Evolutionary conservation across 2,888 invertebrate species (phyloP).

Genomic region (Criorhina ranunculi): DNA sequence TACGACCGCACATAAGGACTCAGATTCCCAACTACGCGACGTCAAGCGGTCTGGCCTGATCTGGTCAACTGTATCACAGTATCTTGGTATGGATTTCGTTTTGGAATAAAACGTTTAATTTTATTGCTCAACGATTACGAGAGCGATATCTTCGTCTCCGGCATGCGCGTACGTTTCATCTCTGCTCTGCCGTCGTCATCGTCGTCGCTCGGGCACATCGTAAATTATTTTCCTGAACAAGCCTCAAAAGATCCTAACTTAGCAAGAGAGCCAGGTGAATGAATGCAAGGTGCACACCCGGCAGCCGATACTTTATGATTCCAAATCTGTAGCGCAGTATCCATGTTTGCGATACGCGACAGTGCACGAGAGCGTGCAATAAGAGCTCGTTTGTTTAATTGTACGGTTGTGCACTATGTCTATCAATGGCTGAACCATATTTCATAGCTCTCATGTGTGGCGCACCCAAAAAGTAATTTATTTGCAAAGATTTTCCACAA

Average conservation of each 20-base stretch:
- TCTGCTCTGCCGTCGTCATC: not conserved
- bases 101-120: conserved; percentile 70
- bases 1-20: conserved; percentile 42
- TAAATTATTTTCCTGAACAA: conserved; percentile 56
- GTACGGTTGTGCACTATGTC: not conserved
- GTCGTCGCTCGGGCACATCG: conserved; percentile 18
- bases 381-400: conserved; percentile 21
- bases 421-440: not conserved
- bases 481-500: conserved; percentile 26
- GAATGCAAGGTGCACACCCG: conserved; percentile 37
- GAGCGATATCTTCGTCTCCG: conserved; percentile 36
- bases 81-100: conserved; percentile 46
- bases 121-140: conserved; percentile 68
- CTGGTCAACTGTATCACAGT: conserved; percentile 47
- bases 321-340: conserved; percentile 19
- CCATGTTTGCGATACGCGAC: conserved; percentile 9
- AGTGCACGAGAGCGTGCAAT: conserved; percentile 53
- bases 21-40: conserved; percentile 41
- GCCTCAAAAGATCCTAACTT: conserved; percentile 14
- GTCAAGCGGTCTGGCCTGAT: conserved; percentile 69
- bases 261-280: conserved; percentile 21
- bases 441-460: conserved; percentile 24
- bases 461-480: conserved; percentile 46
- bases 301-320: conserved; percentile 35
- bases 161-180: conserved; percentile 38